These are phyloP conservation scores for Archaeoteleia sp. DNA, from an alignment of 2,888 invertebrate species.

Conservation along the genomic window DNA sequence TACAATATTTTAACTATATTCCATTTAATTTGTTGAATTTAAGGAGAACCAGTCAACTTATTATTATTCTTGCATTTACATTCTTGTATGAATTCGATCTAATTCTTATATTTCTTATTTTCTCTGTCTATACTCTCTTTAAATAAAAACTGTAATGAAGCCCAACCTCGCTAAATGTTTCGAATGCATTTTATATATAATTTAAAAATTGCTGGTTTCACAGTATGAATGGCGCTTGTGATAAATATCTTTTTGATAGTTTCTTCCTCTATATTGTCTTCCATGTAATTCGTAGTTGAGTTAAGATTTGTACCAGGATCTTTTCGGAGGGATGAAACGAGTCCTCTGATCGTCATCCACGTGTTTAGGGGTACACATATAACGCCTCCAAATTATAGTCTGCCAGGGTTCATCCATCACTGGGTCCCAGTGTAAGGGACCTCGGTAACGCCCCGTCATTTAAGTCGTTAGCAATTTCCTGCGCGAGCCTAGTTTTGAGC, in stretches of 20 bases:
- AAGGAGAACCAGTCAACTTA: too few species aligned
- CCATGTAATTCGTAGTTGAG: conserved; percentile 41
- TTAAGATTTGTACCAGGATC: conserved; percentile 26
- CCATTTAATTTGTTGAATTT: too few species aligned
- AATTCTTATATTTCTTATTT: too few species aligned
- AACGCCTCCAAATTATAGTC: conserved; percentile 74
- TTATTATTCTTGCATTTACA: too few species aligned
- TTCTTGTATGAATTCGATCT: too few species aligned
- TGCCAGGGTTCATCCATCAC: conserved; percentile 72
- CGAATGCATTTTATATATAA: too few species aligned
- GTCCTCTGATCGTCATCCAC: conserved; percentile 55
- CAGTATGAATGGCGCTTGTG: too few species aligned
- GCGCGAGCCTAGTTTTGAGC: conserved; percentile 71
- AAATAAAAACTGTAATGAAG: too few species aligned
- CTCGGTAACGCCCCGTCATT: conserved; percentile 71
- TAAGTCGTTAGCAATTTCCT: conserved; percentile 75
- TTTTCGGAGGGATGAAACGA: conserved; percentile 33
- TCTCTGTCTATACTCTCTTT: too few species aligned
- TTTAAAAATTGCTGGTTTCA: too few species aligned
- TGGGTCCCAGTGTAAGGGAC: conserved; percentile 61
- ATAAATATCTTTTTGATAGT: conserved; percentile 45
- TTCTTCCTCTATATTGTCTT: conserved; percentile 16
- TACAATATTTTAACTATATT: too few species aligned
- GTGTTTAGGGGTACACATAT: conserved; percentile 69
- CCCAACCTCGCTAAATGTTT: too few species aligned